A percentile compares a stretch with the other conserved stretches of the same genome.
Conservation (phyloP, 2,888 invertebrate genomes). For the Dugesia japonica region DNA sequence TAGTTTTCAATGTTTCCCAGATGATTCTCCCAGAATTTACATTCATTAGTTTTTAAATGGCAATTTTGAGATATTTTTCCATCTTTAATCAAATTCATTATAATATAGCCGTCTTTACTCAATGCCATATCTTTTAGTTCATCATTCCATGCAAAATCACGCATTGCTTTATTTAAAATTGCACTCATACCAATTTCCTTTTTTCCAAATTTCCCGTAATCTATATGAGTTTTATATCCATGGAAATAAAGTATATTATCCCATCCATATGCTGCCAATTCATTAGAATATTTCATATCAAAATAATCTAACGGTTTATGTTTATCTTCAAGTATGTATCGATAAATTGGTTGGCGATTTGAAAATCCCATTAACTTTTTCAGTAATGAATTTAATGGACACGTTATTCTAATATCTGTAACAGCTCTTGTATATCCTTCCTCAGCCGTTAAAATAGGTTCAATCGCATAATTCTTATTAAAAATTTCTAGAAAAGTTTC, state of each 20-base stretch:
- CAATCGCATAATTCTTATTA: not conserved
- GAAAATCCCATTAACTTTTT: not conserved
- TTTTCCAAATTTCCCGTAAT: not conserved
- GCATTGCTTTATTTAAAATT: not conserved
- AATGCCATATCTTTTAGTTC: not conserved
- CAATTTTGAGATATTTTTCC: not conserved
- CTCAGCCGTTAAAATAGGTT: not conserved
- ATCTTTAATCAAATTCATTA: not conserved
- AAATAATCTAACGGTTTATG: slow-evolving; percentile 13
- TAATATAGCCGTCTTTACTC: not conserved
- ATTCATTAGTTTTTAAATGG: not conserved
- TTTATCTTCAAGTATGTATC: slow-evolving; percentile 22
- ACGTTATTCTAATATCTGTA: slow-evolving; percentile 17
- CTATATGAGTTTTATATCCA: slow-evolving; percentile 6
- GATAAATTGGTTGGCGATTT: not conserved
- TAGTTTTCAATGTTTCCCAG: not conserved
- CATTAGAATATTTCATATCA: slow-evolving; percentile 1
- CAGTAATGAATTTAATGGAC: slow-evolving; percentile 22
- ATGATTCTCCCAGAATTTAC: not conserved
- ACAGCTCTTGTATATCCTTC: slow-evolving; percentile 13
- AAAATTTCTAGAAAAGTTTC: not conserved
- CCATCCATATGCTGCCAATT: slow-evolving; percentile 20
- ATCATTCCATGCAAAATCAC: not conserved
- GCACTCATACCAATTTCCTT: not conserved
- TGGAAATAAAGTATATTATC: slow-evolving; percentile 20